A percentile compares a stretch with the other conserved stretches of the same genome.
These are phyloP conservation scores for Trachythela sp. DNA, from an alignment of 64 coral and sea anemone species.

Conservation along the genomic window DNA sequence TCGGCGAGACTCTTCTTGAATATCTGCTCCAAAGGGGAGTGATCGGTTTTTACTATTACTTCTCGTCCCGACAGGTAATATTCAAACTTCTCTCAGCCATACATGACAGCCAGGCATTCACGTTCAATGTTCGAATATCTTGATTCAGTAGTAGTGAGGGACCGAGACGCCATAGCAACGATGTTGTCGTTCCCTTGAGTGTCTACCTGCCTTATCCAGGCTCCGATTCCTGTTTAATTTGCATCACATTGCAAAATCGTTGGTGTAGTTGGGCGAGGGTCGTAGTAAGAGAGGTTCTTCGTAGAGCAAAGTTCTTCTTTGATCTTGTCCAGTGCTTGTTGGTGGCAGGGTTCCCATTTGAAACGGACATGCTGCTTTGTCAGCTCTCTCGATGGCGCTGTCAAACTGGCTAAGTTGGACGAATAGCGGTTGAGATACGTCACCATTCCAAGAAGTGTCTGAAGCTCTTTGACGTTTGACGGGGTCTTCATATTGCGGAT, in stretches of 20 bases:
- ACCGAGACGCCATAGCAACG: conserved; percentile 41
- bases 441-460: conserved; percentile 48
- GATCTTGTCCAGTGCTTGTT: conserved; percentile 29
- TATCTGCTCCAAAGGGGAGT: conserved; percentile 46
- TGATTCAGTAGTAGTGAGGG: conserved; percentile 32
- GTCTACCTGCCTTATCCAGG: conserved; percentile 48
- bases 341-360: conserved; percentile 37
- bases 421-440: conserved; percentile 59
- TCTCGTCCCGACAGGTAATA: conserved; percentile 56
- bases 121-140: conserved; percentile 48
- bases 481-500: conserved; percentile 15
- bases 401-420: conserved; percentile 37
- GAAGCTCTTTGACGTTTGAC: conserved; percentile 30
- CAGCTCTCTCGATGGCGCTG: conserved; percentile 44
- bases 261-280: not conserved
- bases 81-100: conserved; percentile 43
- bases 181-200: conserved; percentile 41
- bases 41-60: not conserved
- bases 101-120: conserved; percentile 47
- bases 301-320: conserved; percentile 29
- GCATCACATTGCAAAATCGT: conserved; percentile 52
- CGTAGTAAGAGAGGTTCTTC: conserved; percentile 33
- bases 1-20: conserved; percentile 61
- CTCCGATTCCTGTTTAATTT: conserved; percentile 37
- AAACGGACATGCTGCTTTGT: conserved; percentile 55